These are phyloP conservation scores for Cercocebus atys DNA, from an alignment of 2,113 vertebrate genomes.

Conservation along the genomic window DNA sequence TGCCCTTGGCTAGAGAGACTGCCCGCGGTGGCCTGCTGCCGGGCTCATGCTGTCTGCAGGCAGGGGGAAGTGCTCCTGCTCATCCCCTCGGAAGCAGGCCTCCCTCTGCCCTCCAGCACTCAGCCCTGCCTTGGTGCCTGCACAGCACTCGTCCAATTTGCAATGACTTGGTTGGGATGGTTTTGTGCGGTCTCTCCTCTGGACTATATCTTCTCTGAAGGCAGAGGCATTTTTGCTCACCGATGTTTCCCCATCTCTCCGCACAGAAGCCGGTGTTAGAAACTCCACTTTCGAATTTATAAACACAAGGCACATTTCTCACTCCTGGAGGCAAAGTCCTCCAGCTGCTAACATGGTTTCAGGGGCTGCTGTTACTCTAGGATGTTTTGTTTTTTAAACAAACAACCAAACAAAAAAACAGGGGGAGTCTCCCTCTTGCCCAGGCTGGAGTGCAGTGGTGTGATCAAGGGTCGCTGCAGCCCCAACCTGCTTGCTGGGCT, in stretches of 20 bases:
- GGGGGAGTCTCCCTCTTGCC: no score
- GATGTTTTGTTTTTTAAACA: no score
- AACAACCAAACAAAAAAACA: no score
- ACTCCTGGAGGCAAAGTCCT: not conserved
- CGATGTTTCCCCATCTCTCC: not conserved
- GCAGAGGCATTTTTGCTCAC: not conserved
- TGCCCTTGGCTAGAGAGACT: no score
- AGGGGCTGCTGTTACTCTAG: not conserved
- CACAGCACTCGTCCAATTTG: fast-evolving
- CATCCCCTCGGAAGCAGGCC: not conserved
- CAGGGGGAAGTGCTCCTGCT: not conserved
- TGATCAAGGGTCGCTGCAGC: no score
- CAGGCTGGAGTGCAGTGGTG: no score
- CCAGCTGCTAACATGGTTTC: fast-evolving
- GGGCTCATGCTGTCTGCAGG: no score
- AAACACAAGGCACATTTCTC: fast-evolving
- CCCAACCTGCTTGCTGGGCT: no score
- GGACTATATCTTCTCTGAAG: not conserved
- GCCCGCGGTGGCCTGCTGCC: not conserved
- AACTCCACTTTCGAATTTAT: no score
- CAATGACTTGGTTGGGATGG: no score
- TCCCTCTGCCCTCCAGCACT: not conserved
- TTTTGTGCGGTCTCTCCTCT: not conserved
- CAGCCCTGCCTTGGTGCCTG: no score
- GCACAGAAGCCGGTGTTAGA: fast-evolving